These are phyloP conservation scores for Phocides pigmalion DNA, from an alignment of 1,140 invertebrate species.

Conservation along the genomic window DNA sequence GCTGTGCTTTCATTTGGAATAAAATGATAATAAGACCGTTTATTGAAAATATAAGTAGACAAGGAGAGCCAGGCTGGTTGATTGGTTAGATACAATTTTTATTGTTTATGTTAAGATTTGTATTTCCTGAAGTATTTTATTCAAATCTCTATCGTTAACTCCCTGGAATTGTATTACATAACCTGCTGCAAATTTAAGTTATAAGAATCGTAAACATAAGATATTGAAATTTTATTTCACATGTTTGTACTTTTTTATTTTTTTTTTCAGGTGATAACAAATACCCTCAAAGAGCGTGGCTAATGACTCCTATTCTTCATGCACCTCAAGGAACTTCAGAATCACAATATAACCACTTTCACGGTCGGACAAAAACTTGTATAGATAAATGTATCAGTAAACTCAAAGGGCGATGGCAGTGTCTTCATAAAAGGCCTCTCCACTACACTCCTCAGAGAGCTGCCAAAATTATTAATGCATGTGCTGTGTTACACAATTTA, in stretches of 20 bases:
- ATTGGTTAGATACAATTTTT: slow-evolving; percentile 43
- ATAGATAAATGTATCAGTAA: slow-evolving; percentile 60
- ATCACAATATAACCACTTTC: slow-evolving; percentile 57
- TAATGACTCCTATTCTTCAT: slow-evolving; percentile 57
- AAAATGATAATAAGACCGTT: slow-evolving; percentile 53
- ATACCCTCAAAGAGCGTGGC: slow-evolving; percentile 55
- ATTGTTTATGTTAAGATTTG: too few species aligned
- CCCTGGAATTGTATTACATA: too few species aligned
- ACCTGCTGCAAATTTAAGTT: too few species aligned
- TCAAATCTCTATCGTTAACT: too few species aligned
- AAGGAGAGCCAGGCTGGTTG: slow-evolving; percentile 54
- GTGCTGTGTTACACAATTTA: slow-evolving; percentile 63
- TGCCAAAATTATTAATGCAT: slow-evolving; percentile 69
- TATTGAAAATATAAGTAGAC: slow-evolving; percentile 49
- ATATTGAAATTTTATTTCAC: too few species aligned
- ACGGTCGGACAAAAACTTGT: slow-evolving; percentile 39
- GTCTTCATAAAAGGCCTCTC: slow-evolving; percentile 48
- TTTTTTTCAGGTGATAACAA: slow-evolving; percentile 53
- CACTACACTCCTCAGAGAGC: slow-evolving; percentile 62
- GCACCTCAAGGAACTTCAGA: slow-evolving; percentile 52
- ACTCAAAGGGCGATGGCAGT: slow-evolving; percentile 61
- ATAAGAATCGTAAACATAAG: too few species aligned
- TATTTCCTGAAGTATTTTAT: too few species aligned
- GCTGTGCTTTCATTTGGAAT: slow-evolving; percentile 53
- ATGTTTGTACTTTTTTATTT: neutral